Percentiles rank a stretch among this genome's conserved stretches.
Conservation (phyloP, 2,888 invertebrate genomes). For the Dynastes grantii region DNA sequence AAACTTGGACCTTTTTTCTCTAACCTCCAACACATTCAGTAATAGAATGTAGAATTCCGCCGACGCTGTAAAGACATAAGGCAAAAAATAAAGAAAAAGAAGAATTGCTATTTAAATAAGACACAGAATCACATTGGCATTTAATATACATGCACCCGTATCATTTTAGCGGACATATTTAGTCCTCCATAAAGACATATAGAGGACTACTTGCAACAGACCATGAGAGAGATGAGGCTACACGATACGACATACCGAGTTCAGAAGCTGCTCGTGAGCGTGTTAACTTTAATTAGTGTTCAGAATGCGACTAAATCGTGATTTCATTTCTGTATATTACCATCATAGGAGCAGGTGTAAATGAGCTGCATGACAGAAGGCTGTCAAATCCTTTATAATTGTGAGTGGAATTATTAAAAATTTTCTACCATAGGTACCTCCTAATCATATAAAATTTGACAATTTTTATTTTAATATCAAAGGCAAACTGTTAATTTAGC, state of each 20-base stretch:
- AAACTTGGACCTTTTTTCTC: too few species aligned
- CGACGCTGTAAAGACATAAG: too few species aligned
- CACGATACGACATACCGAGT: background rate
- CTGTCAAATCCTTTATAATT: background rate
- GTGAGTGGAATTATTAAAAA: background rate
- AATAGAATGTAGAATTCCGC: too few species aligned
- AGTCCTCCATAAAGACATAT: too few species aligned
- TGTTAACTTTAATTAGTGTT: conserved; percentile 6
- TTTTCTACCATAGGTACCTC: too few species aligned
- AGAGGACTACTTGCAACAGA: background rate
- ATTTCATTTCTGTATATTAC: background rate
- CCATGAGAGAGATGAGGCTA: background rate
- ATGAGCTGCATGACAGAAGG: background rate
- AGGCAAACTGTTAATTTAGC: too few species aligned
- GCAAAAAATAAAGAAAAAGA: too few species aligned
- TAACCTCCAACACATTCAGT: too few species aligned
- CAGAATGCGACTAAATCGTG: background rate
- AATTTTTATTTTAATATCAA: too few species aligned
- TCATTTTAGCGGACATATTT: background rate
- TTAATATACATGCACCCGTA: background rate
- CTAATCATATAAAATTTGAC: too few species aligned
- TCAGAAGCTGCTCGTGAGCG: background rate
- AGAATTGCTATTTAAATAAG: too few species aligned
- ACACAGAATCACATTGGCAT: too few species aligned
- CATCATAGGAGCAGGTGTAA: background rate